phyloP scores from a whole-genome alignment of 2,113 vertebrate genomes.

The Pagrus major region DNA sequence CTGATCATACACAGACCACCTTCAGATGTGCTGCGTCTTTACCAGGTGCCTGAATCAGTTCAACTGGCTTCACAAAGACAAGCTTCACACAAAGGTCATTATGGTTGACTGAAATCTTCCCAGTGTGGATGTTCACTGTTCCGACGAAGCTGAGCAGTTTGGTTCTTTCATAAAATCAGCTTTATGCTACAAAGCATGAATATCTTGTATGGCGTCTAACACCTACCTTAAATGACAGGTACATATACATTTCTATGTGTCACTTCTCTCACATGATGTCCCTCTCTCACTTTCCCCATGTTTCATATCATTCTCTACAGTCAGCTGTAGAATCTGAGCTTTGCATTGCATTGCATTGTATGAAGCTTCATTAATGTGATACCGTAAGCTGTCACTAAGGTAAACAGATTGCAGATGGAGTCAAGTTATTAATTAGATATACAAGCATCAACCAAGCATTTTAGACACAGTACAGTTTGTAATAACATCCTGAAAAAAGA shows the following conservation, averaged over 20 bases:
- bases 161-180: background rate
- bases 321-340: background rate
- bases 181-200: background rate
- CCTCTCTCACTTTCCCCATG: background rate
- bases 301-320: background rate
- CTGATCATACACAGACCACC: background rate
- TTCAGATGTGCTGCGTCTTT: background rate
- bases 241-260: background rate
- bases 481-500: no score
- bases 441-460: no score
- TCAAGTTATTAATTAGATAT: no score
- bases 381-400: background rate
- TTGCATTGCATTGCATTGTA: background rate
- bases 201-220: background rate
- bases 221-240: background rate
- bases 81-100: background rate
- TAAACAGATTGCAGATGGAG: background rate
- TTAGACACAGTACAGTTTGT: no score
- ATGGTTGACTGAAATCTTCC: background rate
- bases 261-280: background rate
- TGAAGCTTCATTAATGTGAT: background rate
- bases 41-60: background rate
- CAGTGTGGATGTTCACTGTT: background rate
- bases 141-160: background rate
- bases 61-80: background rate